Evolutionary conservation across 1,140 invertebrate genomes (phyloP).

Genomic region (Papilio polytes): DNA sequence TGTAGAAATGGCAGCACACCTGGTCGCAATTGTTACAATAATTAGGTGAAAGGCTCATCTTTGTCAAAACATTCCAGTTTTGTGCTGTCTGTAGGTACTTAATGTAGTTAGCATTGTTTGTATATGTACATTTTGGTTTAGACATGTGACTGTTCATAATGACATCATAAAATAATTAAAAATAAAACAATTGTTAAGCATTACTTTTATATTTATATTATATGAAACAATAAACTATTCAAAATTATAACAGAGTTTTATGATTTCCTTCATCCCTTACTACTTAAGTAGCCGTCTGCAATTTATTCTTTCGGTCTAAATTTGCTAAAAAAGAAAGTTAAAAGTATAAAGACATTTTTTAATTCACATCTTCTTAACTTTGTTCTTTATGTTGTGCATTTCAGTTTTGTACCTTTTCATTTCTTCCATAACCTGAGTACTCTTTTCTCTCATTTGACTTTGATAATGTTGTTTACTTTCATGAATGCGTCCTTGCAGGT

Average conservation of each 20-base stretch:
- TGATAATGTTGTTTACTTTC: conserved; percentile 81
- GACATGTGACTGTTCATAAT: conserved; percentile 67
- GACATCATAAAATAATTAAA: conserved; percentile 56
- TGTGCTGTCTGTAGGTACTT: conserved; percentile 80
- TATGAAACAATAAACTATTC: conserved; percentile 65
- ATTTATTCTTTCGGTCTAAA: not conserved
- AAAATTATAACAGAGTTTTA: conserved; percentile 48
- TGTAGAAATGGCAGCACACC: conserved; percentile 63
- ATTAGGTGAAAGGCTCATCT: not conserved
- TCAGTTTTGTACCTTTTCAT: conserved; percentile 81
- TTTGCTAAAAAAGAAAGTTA: not conserved
- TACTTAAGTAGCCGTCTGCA: conserved; percentile 11
- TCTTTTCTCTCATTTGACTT: conserved; percentile 70
- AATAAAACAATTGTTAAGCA: conserved; percentile 61
- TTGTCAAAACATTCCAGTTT: conserved; percentile 71
- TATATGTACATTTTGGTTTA: conserved; percentile 76
- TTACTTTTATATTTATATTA: conserved; percentile 73
- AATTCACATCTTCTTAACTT: conserved; percentile 75
- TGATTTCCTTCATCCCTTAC: conserved; percentile 24
- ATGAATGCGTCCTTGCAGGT: conserved; percentile 80
- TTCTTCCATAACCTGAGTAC: conserved; percentile 81
- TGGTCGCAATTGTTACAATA: conserved; percentile 44
- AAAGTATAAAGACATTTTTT: not conserved
- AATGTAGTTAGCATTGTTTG: conserved; percentile 63
- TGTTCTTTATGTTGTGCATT: conserved; percentile 80